Evolutionary conservation across 92 coral and sea anemone species (phyloP).

Genomic region (Epizoanthus stellaris): DNA sequence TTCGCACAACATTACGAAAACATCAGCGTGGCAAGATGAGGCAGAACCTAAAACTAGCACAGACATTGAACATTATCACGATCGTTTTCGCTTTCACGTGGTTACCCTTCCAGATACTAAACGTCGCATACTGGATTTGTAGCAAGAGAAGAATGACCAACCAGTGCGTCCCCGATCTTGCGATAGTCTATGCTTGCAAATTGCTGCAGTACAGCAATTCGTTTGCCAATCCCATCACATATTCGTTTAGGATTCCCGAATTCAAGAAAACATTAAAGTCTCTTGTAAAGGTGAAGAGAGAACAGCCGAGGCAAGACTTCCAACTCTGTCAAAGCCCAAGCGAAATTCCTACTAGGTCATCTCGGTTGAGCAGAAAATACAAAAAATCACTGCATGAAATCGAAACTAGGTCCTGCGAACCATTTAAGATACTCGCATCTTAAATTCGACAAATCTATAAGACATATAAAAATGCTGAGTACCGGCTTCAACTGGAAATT

Average conservation of each 20-base stretch:
- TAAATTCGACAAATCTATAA: neutral
- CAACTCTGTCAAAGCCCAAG: neutral
- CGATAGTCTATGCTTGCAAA: slow-evolving; percentile 64
- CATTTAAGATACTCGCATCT: neutral
- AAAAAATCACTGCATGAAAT: neutral
- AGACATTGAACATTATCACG: slow-evolving; percentile 29
- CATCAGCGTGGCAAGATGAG: neutral
- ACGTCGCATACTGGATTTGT: slow-evolving; percentile 57
- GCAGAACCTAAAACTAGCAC: slow-evolving; percentile 25
- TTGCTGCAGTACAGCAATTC: slow-evolving; percentile 80
- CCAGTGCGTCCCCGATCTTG: slow-evolving; percentile 51
- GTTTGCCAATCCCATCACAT: slow-evolving; percentile 78
- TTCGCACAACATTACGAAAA: slow-evolving; percentile 21
- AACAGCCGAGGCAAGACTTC: neutral
- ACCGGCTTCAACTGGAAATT: too few relatives aligned
- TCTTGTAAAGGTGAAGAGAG: neutral
- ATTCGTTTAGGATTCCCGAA: slow-evolving; percentile 79
- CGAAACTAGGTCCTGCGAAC: neutral
- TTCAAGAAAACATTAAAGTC: slow-evolving; percentile 61
- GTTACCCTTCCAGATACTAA: slow-evolving; percentile 24
- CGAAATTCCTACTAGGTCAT: neutral
- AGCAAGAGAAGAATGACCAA: slow-evolving; percentile 40
- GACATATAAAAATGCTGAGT: neutral
- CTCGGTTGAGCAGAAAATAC: slow-evolving; percentile 24
- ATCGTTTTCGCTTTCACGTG: slow-evolving; percentile 31